These are phyloP conservation scores for Cephus pygmeus DNA, from an alignment of 2,888 invertebrate species.

Conservation along the genomic window DNA sequence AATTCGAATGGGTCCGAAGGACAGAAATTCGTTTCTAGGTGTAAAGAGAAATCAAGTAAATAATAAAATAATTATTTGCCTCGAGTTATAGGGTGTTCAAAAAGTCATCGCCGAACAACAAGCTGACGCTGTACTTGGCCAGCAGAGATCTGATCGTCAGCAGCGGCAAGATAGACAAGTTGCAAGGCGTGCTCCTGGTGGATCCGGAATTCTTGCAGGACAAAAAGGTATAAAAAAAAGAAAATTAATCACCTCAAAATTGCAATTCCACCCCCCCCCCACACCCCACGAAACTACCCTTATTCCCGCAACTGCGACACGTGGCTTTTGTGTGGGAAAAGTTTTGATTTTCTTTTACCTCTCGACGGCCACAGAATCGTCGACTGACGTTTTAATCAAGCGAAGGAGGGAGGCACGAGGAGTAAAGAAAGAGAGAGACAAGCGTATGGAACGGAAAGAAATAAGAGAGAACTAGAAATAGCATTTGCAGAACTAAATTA, in stretches of 20 bases:
- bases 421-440: not conserved
- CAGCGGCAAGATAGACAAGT: slow-evolving; percentile 78
- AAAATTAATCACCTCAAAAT: not conserved
- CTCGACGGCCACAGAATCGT: not conserved
- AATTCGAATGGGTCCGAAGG: too few relatives aligned
- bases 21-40: not conserved
- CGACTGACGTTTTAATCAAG: not conserved
- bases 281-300: too few relatives aligned
- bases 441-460: not conserved
- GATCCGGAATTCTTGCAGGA: slow-evolving; percentile 88
- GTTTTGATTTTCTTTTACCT: not conserved
- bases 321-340: not conserved
- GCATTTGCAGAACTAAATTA: too few relatives aligned
- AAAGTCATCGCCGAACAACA: slow-evolving; percentile 87
- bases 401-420: not conserved
- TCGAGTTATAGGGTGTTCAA: slow-evolving; percentile 79
- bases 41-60: not conserved
- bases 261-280: not conserved
- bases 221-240: slow-evolving; percentile 72
- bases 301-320: too few relatives aligned
- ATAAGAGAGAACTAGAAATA: too few relatives aligned
- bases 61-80: not conserved
- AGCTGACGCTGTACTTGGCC: slow-evolving; percentile 84
- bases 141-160: slow-evolving; percentile 84
- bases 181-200: slow-evolving; percentile 91